These are phyloP conservation scores for Arenaria interpres DNA, from an alignment of 2,113 vertebrate species.

Conservation along the genomic window DNA sequence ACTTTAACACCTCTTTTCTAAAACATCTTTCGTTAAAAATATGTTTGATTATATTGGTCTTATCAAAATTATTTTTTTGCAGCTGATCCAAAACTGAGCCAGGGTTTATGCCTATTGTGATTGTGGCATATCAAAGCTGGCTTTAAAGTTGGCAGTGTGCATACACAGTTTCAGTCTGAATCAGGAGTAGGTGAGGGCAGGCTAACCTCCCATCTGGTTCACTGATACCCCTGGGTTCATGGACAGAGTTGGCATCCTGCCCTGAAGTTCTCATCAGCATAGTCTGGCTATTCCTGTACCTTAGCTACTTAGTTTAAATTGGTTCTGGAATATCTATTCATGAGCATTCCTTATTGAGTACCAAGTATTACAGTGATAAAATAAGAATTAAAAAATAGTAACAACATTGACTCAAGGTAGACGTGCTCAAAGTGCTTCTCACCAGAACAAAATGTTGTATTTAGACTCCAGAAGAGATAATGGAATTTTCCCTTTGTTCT, in stretches of 20 bases:
- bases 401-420: neutral
- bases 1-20: neutral
- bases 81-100: neutral
- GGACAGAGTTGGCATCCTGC: neutral
- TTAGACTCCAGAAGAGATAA: neutral
- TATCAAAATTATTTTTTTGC: neutral
- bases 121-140: neutral
- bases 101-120: neutral
- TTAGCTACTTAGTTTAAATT: neutral
- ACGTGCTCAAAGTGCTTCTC: neutral
- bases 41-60: neutral
- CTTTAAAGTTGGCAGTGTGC: neutral
- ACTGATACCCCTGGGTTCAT: neutral
- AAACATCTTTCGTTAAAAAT: neutral
- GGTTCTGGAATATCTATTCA: neutral
- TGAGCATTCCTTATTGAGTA: neutral
- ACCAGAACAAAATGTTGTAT: neutral
- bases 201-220: neutral
- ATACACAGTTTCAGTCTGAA: neutral
- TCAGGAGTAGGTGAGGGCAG: neutral
- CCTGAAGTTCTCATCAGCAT: neutral
- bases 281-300: neutral
- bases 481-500: slow-evolving; percentile 1
- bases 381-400: neutral
- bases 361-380: neutral